Base-by-base conservation (phyloP, 2,888 invertebrate genomes). In the Caenorhabditis plicata region DNA sequence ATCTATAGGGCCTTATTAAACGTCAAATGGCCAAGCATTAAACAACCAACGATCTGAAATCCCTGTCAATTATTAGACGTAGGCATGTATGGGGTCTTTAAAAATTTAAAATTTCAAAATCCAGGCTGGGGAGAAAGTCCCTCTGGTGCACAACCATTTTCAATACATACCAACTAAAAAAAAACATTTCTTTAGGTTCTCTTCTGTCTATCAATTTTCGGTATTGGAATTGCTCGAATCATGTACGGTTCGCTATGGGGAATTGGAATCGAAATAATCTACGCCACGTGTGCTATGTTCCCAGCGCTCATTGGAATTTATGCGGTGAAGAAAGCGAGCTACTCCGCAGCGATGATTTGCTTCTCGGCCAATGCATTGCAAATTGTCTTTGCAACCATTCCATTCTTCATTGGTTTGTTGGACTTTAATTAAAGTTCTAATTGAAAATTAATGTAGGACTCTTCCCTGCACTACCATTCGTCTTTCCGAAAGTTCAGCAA, bases 191-290 rank as follows among this genome's bases (percentile, higher is more conserved):
- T 49, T 43, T 29, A 58, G 57, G 60, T 60, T 0, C 25, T 61
- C 8, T 17, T 33, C 7, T 55, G 55, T 41, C 29, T 61, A 13
- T 42, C 23, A 41, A 61, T 61, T n/a, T 61, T 61, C 40, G 35
- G 41, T 7, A 36, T 55, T 13, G 61, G 61, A 7, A 51, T 55
- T 4, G 38, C 45, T 3, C 50, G 61, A 11, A 55, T 61, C 29
- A 19, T 61, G 2, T 48, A 26, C 15, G 55, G 61, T 13, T 33
- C 61, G 15, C 42, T 47, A 5, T 61, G 61, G 61, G 61, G 55
- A 2, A 48, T 61, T 20, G 61, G 61, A 23, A 45, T 61, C 17
- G 61, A 61, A 17, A 54, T 61, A 11, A 40, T 61, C 27, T 61
- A 55, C 20, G 54, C 61, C 17, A 55, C 55, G 7, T 51, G 36